Evolutionary conservation across 2,113 vertebrate species (phyloP).

Genomic region (Proteles cristata): DNA sequence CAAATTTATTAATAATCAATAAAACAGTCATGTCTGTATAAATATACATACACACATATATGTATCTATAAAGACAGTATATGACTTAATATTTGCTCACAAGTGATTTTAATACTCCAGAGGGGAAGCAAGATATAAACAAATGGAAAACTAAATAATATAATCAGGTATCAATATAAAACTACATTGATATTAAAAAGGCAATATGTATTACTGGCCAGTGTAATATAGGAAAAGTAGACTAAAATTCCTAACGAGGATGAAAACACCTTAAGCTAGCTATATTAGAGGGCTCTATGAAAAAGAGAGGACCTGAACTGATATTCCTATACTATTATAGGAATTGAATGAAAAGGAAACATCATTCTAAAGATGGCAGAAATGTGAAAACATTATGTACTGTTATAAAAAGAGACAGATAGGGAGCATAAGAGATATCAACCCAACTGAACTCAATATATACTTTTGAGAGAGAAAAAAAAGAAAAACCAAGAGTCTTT

Average conservation of each 20-base stretch:
- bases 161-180: conserved; percentile 5
- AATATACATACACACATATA: neutral
- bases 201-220: neutral
- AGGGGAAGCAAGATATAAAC: conserved; percentile 21
- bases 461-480: neutral
- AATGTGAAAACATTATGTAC: neutral
- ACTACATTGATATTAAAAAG: neutral
- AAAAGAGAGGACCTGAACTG: neutral
- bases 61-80: neutral
- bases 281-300: neutral
- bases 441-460: neutral
- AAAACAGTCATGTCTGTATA: neutral
- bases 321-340: neutral
- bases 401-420: neutral
- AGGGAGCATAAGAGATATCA: neutral
- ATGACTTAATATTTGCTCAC: neutral
- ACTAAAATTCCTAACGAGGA: neutral
- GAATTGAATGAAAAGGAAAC: conserved; percentile 1
- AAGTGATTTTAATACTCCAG: conserved; percentile 15
- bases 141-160: neutral
- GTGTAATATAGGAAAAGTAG: neutral
- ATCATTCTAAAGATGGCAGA: neutral
- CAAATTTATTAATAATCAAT: conserved; percentile 51
- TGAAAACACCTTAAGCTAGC: neutral
- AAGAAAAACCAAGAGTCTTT: neutral